These are phyloP conservation scores for Limanda limanda DNA, from an alignment of 2,113 vertebrate genomes.

Conservation along the genomic window DNA sequence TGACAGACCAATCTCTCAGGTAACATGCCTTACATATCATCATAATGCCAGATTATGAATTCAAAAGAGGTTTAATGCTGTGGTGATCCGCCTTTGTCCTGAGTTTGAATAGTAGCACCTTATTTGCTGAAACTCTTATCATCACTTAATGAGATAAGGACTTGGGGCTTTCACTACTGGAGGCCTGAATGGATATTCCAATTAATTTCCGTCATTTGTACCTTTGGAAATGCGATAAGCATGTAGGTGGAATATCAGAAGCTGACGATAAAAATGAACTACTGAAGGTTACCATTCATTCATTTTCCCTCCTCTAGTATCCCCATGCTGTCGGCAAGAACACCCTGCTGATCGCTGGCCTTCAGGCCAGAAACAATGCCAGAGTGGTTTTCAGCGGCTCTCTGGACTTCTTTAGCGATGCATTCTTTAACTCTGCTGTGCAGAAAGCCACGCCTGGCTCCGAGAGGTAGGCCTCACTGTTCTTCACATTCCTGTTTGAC, in stretches of 20 bases:
- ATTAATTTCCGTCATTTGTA: background rate
- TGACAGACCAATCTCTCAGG: slow-evolving; percentile 95
- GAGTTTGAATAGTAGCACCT: background rate
- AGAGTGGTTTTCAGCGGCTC: slow-evolving; percentile 96
- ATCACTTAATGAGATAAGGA: background rate
- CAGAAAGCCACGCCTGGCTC: slow-evolving; percentile 91
- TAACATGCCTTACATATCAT: slow-evolving; percentile 52
- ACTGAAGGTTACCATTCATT: background rate
- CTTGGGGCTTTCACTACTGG: background rate
- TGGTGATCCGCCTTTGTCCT: background rate
- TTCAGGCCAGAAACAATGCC: slow-evolving; percentile 97
- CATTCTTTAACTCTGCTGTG: slow-evolving; percentile 94
- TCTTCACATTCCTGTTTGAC: background rate
- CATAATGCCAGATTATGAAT: background rate
- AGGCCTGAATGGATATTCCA: background rate
- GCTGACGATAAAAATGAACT: background rate
- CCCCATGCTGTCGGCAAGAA: slow-evolving; percentile 97
- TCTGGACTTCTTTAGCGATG: slow-evolving; percentile 95
- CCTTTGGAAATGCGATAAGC: background rate
- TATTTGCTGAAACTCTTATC: background rate
- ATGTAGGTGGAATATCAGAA: background rate
- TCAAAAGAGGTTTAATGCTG: background rate
- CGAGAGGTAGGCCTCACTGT: slow-evolving; percentile 81
- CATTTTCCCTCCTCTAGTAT: slow-evolving; percentile 81
- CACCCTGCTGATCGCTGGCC: slow-evolving; percentile 94